Evolutionary conservation across 2,113 vertebrate genomes (phyloP), one percentile per base, ranked within the genome.

Genomic region (Holacanthus passer): DNA sequence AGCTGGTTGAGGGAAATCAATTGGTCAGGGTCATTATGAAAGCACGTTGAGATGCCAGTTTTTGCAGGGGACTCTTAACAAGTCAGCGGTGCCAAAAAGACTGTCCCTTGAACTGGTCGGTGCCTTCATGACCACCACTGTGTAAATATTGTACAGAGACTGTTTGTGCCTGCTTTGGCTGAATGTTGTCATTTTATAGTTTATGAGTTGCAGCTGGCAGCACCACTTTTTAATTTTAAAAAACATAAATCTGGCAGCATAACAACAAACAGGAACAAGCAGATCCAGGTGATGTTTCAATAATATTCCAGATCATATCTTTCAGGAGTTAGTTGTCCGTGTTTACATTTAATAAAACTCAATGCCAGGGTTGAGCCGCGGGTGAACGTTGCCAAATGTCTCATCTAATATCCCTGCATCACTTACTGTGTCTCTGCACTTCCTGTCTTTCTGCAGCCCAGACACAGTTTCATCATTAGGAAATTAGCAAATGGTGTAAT

Each of bases 401-500:
- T 62, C 2, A 47, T 67, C 31, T 60, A 48, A 63, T 74, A 75
- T 56, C 13, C 27, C 39, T 31, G 11, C 19, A 13, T 59, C 31
- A 32, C 9, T 52, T 41, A 55, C 45, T n/a, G n/a, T n/a, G n/a
- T 4, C 29, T 17, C 48, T 56, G 22, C 24, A 64, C 63, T 83
- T 73, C 48, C 65, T 80, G 32, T 53, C 62, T 68, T 45, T 63
- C 58, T 84, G 52, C 43, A 24, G 29, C 37, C 37, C 73, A 83
- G 68, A 78, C 53, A 48, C 68, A 41, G 29, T 81, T 79, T 58
- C 53, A 39, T 73, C 65, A 81, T 74, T 56, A 70, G 81, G 64
- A 89, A 90, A 87, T 84, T 48, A 88, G 62, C 69, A 82, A 81
- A 83, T 87, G 37, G 39, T 66, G 50, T 87, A 88, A 90, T 91